Evolutionary conservation across 2,888 invertebrate species (phyloP).

Genomic region (Shargacucullia verbasci): DNA sequence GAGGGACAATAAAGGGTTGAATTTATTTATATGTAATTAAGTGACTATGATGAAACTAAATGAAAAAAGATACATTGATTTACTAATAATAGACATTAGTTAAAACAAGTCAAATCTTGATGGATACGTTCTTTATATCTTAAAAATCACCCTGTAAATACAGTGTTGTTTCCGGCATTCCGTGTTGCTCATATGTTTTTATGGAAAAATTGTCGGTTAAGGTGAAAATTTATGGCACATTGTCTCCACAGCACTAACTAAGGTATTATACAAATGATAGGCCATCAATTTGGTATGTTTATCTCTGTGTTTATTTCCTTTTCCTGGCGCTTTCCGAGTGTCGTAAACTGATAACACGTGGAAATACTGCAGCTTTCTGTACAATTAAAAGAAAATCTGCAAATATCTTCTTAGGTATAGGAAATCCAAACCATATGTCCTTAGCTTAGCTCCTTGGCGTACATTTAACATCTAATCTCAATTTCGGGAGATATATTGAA

Average conservation of each 20-base stretch:
- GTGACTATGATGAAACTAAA: too few relatives aligned
- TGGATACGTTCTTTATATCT: background rate
- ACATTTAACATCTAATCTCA: too few relatives aligned
- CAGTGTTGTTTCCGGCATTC: constrained; percentile 38
- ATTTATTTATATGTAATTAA: too few relatives aligned
- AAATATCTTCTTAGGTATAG: too few relatives aligned
- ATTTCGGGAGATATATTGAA: too few relatives aligned
- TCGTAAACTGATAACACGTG: background rate
- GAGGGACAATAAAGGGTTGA: too few relatives aligned
- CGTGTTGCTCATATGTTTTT: constrained; percentile 11
- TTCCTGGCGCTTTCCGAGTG: constrained; percentile 12
- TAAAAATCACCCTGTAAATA: background rate
- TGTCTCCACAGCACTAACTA: constrained; percentile 13
- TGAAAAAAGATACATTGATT: too few relatives aligned
- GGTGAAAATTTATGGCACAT: constrained; percentile 38
- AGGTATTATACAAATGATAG: background rate
- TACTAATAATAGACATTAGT: too few relatives aligned
- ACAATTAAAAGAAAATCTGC: background rate
- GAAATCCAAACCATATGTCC: too few relatives aligned
- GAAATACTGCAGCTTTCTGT: background rate
- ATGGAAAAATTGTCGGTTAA: constrained; percentile 12
- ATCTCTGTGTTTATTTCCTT: constrained; percentile 9
- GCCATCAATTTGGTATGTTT: constrained; percentile 4
- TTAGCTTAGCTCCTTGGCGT: too few relatives aligned
- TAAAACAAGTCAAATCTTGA: too few relatives aligned